Percentiles rank a stretch among this genome's conserved stretches.
Conservation (phyloP, 1,140 invertebrate genomes). For the Pissodes strobi region DNA sequence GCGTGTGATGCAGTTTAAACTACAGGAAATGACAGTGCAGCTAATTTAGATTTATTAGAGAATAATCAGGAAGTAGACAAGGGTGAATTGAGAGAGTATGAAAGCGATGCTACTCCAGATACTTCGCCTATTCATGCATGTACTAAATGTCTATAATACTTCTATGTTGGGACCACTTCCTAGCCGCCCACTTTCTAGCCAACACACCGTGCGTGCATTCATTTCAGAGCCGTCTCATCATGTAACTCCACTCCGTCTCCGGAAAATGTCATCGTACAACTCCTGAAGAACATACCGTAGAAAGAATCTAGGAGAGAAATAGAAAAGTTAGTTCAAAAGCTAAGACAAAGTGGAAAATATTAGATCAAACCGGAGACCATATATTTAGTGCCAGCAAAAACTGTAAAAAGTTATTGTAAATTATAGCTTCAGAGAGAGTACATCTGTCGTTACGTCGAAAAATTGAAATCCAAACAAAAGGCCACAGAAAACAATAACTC, state of each 20-base stretch:
- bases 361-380: background rate
- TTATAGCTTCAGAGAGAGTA: background rate
- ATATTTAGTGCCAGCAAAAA: background rate
- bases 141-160: conserved; percentile 5
- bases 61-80: no score
- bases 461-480: background rate
- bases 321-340: background rate
- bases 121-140: no score
- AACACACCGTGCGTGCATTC: background rate
- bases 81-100: no score
- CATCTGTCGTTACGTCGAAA: no score
- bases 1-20: no score
- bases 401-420: background rate
- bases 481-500: conserved; percentile 5
- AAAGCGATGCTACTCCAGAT: no score
- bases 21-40: no score
- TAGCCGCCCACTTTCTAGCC: no score
- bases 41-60: no score
- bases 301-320: background rate
- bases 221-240: no score
- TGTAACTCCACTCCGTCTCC: background rate
- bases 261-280: no score
- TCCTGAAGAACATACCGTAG: conserved; percentile 7
- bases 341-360: background rate
- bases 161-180: conserved; percentile 20